Evolutionary conservation across 2,113 vertebrate species (phyloP).

Genomic region (Neoarius graeffei): DNA sequence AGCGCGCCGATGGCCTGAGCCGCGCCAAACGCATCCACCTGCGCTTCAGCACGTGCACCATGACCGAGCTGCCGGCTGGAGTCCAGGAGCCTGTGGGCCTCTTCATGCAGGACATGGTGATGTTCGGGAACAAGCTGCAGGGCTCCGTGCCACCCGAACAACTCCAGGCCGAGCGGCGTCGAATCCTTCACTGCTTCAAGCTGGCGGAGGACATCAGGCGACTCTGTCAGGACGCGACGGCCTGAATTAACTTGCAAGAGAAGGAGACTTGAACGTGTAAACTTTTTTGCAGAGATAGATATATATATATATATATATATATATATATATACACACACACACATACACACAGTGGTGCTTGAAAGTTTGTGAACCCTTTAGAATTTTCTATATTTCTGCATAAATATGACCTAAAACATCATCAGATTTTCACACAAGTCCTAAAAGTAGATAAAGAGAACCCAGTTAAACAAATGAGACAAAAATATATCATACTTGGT

Average conservation of each 20-base stretch:
- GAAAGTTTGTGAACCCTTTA: too few species aligned
- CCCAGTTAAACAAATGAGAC: too few species aligned
- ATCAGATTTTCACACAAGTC: too few species aligned
- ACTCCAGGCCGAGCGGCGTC: constrained; percentile 74
- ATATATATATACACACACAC: too few species aligned
- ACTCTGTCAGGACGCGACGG: constrained; percentile 57
- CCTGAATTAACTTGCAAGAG: not conserved
- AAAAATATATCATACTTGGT: too few species aligned
- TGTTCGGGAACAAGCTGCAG: constrained; percentile 84
- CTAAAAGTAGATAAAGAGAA: too few species aligned
- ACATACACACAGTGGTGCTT: too few species aligned
- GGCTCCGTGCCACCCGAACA: constrained; percentile 76
- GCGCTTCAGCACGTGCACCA: constrained; percentile 77
- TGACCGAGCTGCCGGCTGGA: constrained; percentile 80
- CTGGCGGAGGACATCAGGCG: constrained; percentile 82
- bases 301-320: too few species aligned
- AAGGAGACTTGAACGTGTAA: too few species aligned
- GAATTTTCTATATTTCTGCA: too few species aligned
- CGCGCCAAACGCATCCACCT: constrained; percentile 83
- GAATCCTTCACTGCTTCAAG: constrained; percentile 83
- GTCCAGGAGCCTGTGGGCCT: constrained; percentile 75
- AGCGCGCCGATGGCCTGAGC: constrained; percentile 80
- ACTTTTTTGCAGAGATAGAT: not conserved
- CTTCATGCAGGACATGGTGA: constrained; percentile 90
- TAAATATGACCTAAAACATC: too few species aligned